Base-by-base conservation (phyloP, 2,888 invertebrate species). In the Coelinius sp. region DNA sequence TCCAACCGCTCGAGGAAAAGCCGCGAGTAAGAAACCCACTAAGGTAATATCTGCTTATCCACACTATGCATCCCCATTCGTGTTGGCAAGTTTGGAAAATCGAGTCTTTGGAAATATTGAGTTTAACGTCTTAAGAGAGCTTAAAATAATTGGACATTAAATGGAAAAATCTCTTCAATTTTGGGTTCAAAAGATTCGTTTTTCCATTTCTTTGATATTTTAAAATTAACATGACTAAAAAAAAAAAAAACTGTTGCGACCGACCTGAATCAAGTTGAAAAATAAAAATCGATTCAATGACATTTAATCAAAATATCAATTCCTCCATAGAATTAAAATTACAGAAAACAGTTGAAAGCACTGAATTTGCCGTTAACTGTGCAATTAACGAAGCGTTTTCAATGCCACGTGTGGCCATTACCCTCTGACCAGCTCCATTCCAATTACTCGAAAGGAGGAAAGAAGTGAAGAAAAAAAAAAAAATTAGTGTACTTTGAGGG, bases 11-110 rank as follows among this genome's bases (percentile, higher is more conserved):
- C 22, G 22, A 72, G 66, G 74, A 75, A 70, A 70, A 72, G 72
- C 74, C 72, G 38, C 67, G 74, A 64, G 75, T 64, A 69, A 70
- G 71, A 74, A 70, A 63, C 70, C 69, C 68, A 70, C 41, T 66
- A 41, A n/a, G 41, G 49, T 85, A 84, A 86, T 86, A 85, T 85
- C 81, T 79, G 80, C 84, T 85, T 85, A 85, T 85, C 85, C 84
- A 80, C 78, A 76, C 81, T 82, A 81, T 77, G 80, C 83, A 82
- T 84, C 78, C 80, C 75, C 78, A 75, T 70, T 74, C 75, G 73
- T 77, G 72, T 76, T 73, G 70, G 75, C 75, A 65, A 71, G 73
- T 76, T 68, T 27, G 35, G 2, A 59, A 59, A 59, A 59, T 59
- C 59, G 31, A 59, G 59, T 10, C 31, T 59, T 66, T 66, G 59